phyloP scores from a whole-genome alignment of 2,888 invertebrate genomes.

The Danaus chrysippus region DNA sequence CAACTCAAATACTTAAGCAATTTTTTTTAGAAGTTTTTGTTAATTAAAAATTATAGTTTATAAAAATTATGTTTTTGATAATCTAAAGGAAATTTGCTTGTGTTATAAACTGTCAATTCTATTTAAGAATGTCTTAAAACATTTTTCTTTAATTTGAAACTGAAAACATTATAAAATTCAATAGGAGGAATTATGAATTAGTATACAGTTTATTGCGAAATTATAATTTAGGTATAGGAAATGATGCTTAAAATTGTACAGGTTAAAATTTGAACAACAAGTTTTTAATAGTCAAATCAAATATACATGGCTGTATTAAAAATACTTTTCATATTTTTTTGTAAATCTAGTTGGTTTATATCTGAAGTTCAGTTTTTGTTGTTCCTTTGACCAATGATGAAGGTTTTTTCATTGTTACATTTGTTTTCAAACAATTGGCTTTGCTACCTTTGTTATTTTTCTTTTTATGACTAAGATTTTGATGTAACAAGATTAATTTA shows the following conservation, averaged over 20 bases:
- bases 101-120: too few species aligned
- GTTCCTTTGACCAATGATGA: slow-evolving; percentile 50
- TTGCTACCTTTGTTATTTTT: slow-evolving; percentile 12
- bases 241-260: background rate
- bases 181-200: too few species aligned
- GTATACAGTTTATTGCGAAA: too few species aligned
- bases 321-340: background rate
- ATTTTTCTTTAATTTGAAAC: too few species aligned
- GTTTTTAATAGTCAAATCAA: background rate
- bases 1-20: too few species aligned
- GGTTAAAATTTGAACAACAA: background rate
- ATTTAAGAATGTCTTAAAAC: too few species aligned
- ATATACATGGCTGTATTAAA: background rate
- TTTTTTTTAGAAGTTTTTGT: too few species aligned
- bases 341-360: slow-evolving; percentile 53
- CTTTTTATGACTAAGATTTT: slow-evolving; percentile 6
- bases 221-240: too few species aligned
- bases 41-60: too few species aligned
- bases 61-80: too few species aligned
- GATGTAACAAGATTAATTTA: background rate
- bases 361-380: slow-evolving; percentile 58
- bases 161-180: too few species aligned
- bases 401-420: slow-evolving; percentile 48
- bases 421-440: slow-evolving; percentile 18
- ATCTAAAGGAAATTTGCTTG: too few species aligned